Evolutionary conservation across 2,888 invertebrate species (phyloP), one percentile per base, ranked within the genome.

Genomic region (Keiferia lycopersicella): DNA sequence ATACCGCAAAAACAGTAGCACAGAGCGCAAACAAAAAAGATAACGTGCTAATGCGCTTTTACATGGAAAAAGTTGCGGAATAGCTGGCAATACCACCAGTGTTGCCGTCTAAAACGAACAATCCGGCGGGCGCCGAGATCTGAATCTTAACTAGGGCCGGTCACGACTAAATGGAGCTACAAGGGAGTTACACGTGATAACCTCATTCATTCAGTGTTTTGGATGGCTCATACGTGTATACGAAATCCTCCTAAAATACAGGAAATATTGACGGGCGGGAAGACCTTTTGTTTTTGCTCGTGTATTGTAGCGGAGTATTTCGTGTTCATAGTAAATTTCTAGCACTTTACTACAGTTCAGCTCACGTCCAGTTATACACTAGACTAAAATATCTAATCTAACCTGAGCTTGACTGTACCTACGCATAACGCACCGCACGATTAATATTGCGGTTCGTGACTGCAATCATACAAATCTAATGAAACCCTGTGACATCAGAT

Each of bases 121-220:
- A 85, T 87, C 83, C 82, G 73, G 73, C 65, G 53, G 59, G 73
- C 67, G 73, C 85, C 86, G 79, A 80, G 89, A 88, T 88, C 75
- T 69, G 86, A 88, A 91, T 91, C 87, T 87, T 83, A 89, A 90
- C 81, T 82, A 86, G 83, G 73, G 67, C 76, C 77, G 84, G 88
- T 90, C 90, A 91, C 89, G 90, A 88, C 74, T 74, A 34, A 38
- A 58, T 20, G 58, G n/a, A 45, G 45, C 45, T 45, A 45, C 16
- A 16, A 34, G 34, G 34, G 34, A 34, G 34, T 34, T 45, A 50
- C 50, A 53, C 53, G 34, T 53, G 51, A 62, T 62, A 62, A 51
- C 16, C 18, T 39, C 30, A 56, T 56, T 56, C 56, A 56, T 56
- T 56, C 56, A 56, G n/a, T 8, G 16, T 56, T 56, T 56, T 56